phyloP scores from a whole-genome alignment of 2,888 invertebrate species.

The Hedychridium roseum region DNA sequence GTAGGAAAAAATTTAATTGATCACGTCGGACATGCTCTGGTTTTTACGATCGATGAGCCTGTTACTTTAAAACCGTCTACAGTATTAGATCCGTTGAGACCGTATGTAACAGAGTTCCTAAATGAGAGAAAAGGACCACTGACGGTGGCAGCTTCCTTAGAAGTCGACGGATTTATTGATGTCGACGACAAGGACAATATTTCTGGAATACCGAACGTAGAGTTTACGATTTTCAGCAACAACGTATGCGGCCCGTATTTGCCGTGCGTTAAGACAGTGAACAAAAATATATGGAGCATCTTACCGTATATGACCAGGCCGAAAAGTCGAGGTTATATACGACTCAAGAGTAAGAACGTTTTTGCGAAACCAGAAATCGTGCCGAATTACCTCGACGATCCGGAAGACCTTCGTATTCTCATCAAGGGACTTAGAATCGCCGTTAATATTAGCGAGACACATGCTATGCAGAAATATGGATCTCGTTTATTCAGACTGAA shows the following conservation, averaged over 20 bases:
- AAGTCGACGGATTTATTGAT: slow-evolving; percentile 70
- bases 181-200: too few species aligned
- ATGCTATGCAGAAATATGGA: slow-evolving; percentile 68
- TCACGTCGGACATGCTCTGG: slow-evolving; percentile 68
- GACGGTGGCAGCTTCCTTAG: slow-evolving; percentile 68
- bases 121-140: slow-evolving; percentile 65
- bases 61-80: slow-evolving; percentile 35
- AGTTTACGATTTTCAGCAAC: too few species aligned
- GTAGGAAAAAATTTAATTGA: slow-evolving; percentile 74
- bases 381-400: slow-evolving; percentile 73
- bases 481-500: slow-evolving; percentile 66
- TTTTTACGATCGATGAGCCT: slow-evolving; percentile 66
- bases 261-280: too few species aligned
- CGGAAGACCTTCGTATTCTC: slow-evolving; percentile 68
- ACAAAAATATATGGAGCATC: slow-evolving; percentile 48
- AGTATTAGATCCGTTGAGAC: slow-evolving; percentile 18
- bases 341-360: slow-evolving; percentile 70
- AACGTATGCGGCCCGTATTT: too few species aligned
- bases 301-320: slow-evolving; percentile 69
- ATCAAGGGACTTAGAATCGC: slow-evolving; percentile 68
- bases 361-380: slow-evolving; percentile 71
- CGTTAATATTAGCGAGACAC: slow-evolving; percentile 66
- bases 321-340: slow-evolving; percentile 71
- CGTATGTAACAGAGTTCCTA: slow-evolving; percentile 20
- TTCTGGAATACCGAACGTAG: too few species aligned